These are phyloP conservation scores for Machimus atricapillus DNA, from an alignment of 2,888 invertebrate species.

Conservation along the genomic window DNA sequence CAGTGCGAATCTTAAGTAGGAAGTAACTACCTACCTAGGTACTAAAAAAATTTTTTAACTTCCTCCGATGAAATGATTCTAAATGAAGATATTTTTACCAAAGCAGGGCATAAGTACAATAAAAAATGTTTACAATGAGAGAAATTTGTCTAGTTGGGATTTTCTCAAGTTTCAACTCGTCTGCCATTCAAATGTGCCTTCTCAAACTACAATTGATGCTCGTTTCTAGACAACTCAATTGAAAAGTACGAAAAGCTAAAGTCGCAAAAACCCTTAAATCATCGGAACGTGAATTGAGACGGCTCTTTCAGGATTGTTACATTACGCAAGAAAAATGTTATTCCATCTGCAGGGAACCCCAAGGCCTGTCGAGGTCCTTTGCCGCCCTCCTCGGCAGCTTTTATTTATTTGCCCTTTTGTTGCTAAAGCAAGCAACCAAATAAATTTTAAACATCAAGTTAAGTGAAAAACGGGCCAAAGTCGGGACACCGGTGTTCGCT, in stretches of 20 bases:
- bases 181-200: not conserved
- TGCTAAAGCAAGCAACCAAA: conserved; percentile 1
- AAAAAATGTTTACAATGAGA: not conserved
- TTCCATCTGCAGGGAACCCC: not conserved
- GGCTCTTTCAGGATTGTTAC: not conserved
- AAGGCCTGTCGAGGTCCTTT: not conserved
- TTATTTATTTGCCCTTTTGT: not conserved
- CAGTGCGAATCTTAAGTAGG: no score
- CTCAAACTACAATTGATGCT: not conserved
- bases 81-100: not conserved
- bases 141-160: not conserved
- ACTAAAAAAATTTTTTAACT: no score
- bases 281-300: not conserved
- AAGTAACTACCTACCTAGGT: no score
- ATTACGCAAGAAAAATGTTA: not conserved
- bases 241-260: not conserved
- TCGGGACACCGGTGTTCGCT: not conserved
- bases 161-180: not conserved
- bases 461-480: not conserved
- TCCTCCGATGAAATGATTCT: not conserved
- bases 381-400: not conserved
- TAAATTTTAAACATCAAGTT: conserved; percentile 2
- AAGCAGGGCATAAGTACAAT: not conserved
- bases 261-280: not conserved
- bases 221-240: not conserved